A percentile compares a stretch with the other conserved stretches of the same genome.
Conservation (phyloP, 2,888 invertebrate genomes). For the Autographa gamma region DNA sequence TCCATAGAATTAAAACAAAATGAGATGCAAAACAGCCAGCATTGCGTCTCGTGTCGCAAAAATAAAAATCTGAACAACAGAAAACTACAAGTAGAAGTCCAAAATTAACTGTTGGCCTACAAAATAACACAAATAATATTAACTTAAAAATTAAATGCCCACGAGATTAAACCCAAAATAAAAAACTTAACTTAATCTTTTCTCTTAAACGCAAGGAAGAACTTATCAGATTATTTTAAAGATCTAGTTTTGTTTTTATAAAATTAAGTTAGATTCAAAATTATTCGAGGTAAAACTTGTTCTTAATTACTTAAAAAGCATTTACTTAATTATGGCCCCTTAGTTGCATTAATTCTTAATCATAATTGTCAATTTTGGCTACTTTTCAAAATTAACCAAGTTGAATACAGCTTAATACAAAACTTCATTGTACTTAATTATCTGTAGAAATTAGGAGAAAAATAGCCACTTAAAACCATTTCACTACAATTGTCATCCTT, state of each 20-base stretch:
- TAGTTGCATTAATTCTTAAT: slow-evolving; percentile 12
- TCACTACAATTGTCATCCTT: no score
- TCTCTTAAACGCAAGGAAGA: slow-evolving; percentile 10
- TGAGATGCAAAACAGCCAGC: slow-evolving; percentile 38
- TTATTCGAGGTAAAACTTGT: slow-evolving; percentile 33
- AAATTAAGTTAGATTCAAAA: slow-evolving; percentile 5
- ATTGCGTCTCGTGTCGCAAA: slow-evolving; percentile 19
- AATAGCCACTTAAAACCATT: no score
- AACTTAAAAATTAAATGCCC: slow-evolving; percentile 9
- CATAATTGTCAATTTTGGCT: slow-evolving; percentile 10
- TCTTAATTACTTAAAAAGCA: slow-evolving; percentile 20
- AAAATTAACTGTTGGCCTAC: slow-evolving; percentile 5
- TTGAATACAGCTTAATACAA: no score
- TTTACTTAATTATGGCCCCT: slow-evolving; percentile 17
- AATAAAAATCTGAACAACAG: slow-evolving; percentile 34
- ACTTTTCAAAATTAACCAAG: no score
- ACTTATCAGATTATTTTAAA: slow-evolving; percentile 9
- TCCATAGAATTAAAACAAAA: slow-evolving; percentile 25
- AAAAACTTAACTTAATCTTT: slow-evolving; percentile 10
- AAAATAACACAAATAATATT: slow-evolving; percentile 13
- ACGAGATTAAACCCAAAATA: slow-evolving; percentile 20
- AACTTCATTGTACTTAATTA: no score
- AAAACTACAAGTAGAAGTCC: slow-evolving; percentile 13
- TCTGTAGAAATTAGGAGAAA: no score
- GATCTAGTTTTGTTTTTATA: slow-evolving; percentile 10